Evolutionary conservation across 2,113 vertebrate species (phyloP).

Genomic region (Nycticorax nycticorax): DNA sequence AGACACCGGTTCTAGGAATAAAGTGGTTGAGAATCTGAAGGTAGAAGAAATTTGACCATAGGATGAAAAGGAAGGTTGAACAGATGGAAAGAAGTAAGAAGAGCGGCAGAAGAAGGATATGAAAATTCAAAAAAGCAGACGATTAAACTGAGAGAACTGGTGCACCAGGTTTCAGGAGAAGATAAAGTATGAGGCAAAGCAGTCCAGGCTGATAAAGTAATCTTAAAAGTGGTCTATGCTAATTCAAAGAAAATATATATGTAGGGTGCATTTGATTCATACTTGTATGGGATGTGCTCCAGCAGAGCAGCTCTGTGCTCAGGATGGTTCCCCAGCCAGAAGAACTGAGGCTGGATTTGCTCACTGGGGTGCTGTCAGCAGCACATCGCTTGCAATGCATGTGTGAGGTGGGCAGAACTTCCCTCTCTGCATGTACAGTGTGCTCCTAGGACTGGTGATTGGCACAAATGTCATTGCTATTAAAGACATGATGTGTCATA

Average conservation of each 20-base stretch:
- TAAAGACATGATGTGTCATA: not conserved
- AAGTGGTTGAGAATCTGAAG: not conserved
- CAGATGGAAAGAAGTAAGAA: not conserved
- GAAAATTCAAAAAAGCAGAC: not conserved
- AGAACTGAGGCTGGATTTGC: not conserved
- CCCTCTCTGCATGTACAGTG: accelerated
- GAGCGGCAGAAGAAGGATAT: not conserved
- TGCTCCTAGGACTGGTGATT: not conserved
- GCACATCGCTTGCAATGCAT: not conserved
- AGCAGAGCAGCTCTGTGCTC: not conserved
- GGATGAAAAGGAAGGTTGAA: not conserved
- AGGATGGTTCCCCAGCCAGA: not conserved
- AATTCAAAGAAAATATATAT: not conserved
- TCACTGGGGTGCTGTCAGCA: not conserved
- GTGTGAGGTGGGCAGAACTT: not conserved
- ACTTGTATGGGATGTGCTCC: accelerated
- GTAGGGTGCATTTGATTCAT: not conserved
- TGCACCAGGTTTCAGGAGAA: not conserved
- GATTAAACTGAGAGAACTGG: not conserved
- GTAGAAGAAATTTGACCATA: not conserved
- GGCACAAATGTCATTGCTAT: not conserved
- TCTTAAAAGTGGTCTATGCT: not conserved
- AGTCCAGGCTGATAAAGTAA: not conserved
- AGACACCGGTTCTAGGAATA: not conserved
- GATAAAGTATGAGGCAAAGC: not conserved